These are phyloP conservation scores for Lasioglossum calceatum DNA, from an alignment of 2,888 invertebrate species.

Conservation along the genomic window DNA sequence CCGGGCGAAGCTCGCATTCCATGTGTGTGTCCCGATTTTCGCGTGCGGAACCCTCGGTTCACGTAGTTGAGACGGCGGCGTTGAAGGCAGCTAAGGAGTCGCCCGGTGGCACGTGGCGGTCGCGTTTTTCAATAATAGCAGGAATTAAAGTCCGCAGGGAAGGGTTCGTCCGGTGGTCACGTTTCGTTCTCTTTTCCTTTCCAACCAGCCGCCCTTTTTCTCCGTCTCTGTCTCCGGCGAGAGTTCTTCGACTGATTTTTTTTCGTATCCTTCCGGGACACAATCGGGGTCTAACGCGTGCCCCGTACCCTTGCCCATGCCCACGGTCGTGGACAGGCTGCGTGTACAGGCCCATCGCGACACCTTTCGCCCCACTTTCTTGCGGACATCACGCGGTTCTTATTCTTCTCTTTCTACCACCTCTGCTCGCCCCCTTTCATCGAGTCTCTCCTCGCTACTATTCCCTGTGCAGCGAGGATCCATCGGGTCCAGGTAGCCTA, in stretches of 20 bases:
- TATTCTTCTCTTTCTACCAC: slow-evolving; percentile 35
- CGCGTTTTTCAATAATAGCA: slow-evolving; percentile 78
- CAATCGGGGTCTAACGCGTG: slow-evolving; percentile 65
- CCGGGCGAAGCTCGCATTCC: slow-evolving; percentile 31
- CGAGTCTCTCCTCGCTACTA: not conserved
- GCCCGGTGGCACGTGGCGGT: slow-evolving; percentile 73
- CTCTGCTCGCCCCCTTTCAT: slow-evolving; percentile 29
- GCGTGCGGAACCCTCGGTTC: slow-evolving; percentile 57
- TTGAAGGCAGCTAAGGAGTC: slow-evolving; percentile 42
- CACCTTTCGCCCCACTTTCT: slow-evolving; percentile 68
- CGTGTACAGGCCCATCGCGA: slow-evolving; percentile 58
- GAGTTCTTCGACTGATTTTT: slow-evolving; percentile 38
- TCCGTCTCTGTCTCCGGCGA: slow-evolving; percentile 24
- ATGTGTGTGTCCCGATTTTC: slow-evolving; percentile 55
- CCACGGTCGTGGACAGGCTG: slow-evolving; percentile 32
- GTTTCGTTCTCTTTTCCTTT: slow-evolving; percentile 67
- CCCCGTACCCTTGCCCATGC: slow-evolving; percentile 15
- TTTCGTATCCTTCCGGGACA: slow-evolving; percentile 51
- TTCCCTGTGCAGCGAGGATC: slow-evolving; percentile 33
- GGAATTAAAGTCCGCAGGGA: slow-evolving; percentile 75
- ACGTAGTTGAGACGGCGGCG: slow-evolving; percentile 31
- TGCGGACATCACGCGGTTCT: slow-evolving; percentile 47
- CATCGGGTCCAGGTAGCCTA: slow-evolving; percentile 64
- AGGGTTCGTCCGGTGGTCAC: slow-evolving; percentile 55
- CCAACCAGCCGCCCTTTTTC: slow-evolving; percentile 57